Conservation (phyloP, 2,113 vertebrate species). For the Austrofundulus limnaeus region DNA sequence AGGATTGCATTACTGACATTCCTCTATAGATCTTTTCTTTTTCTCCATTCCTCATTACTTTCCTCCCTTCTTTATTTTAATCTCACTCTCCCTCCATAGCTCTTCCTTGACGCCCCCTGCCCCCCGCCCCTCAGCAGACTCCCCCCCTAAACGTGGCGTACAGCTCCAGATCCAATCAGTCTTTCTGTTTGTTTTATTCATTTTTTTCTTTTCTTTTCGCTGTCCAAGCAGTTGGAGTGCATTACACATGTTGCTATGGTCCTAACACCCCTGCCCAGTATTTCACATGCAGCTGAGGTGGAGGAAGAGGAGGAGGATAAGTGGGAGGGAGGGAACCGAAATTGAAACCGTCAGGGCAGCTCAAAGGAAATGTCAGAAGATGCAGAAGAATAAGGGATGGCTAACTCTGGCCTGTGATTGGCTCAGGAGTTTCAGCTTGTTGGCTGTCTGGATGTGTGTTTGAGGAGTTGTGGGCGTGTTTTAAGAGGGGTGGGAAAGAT, state of each 20-base stretch:
- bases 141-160: slow-evolving; percentile 46
- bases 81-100: slow-evolving; percentile 8
- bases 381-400: slow-evolving; percentile 46
- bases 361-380: slow-evolving; percentile 57
- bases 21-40: slow-evolving; percentile 60
- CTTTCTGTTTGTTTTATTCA: background rate
- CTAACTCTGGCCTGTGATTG: slow-evolving; percentile 18
- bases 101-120: slow-evolving; percentile 40
- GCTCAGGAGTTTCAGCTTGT: slow-evolving; percentile 49
- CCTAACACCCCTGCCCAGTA: slow-evolving; percentile 62
- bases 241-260: slow-evolving; percentile 69
- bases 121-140: slow-evolving; percentile 30
- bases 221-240: slow-evolving; percentile 43
- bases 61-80: slow-evolving; percentile 12
- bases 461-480: slow-evolving; percentile 41
- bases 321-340: slow-evolving; percentile 40
- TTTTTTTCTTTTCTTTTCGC: slow-evolving; percentile 19
- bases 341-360: slow-evolving; percentile 61
- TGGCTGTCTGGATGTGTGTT: slow-evolving; percentile 20
- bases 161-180: slow-evolving; percentile 51
- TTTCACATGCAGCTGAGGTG: slow-evolving; percentile 73
- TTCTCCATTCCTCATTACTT: slow-evolving; percentile 21
- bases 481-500: slow-evolving; percentile 7
- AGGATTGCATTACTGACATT: slow-evolving; percentile 78
- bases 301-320: slow-evolving; percentile 37